Conservation (phyloP, 1,140 invertebrate species). For the Ephestia elutella region DNA sequence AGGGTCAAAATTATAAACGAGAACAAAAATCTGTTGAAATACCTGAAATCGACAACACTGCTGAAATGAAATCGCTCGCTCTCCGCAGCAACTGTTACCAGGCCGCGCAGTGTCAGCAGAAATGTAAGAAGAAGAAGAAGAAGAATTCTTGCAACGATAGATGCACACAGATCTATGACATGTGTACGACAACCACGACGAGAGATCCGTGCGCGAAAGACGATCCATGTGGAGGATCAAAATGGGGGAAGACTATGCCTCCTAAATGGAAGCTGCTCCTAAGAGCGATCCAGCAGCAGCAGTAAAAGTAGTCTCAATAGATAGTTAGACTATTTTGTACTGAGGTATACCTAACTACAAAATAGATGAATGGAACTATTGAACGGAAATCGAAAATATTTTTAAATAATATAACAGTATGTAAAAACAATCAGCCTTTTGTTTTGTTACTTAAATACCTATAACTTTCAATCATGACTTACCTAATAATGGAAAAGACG, state of each 20-base stretch:
- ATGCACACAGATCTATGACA: background rate
- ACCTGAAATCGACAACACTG: background rate
- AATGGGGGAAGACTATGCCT: slow-evolving; percentile 38
- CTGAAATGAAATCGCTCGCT: background rate
- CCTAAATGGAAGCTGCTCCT: slow-evolving; percentile 27
- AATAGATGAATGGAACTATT: too few species aligned
- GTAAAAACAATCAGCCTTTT: too few species aligned
- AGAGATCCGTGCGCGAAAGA: background rate
- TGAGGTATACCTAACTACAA: too few species aligned
- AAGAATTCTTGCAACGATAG: background rate
- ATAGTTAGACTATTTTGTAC: too few species aligned
- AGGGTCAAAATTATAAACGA: too few species aligned
- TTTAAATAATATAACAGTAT: too few species aligned
- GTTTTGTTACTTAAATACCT: too few species aligned
- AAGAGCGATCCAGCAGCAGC: background rate
- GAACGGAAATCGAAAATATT: too few species aligned
- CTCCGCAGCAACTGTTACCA: background rate
- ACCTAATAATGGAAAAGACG: too few species aligned
- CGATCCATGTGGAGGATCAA: background rate
- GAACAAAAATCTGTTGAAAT: too few species aligned
- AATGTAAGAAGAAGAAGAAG: background rate
- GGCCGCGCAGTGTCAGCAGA: background rate
- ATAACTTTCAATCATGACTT: too few species aligned
- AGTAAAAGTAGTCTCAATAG: too few species aligned
- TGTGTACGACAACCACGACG: background rate